Percentiles rank a stretch among this genome's conserved stretches.
phyloP scores from a whole-genome alignment of 1,140 invertebrate species.

The Lepidurus couesii region DNA sequence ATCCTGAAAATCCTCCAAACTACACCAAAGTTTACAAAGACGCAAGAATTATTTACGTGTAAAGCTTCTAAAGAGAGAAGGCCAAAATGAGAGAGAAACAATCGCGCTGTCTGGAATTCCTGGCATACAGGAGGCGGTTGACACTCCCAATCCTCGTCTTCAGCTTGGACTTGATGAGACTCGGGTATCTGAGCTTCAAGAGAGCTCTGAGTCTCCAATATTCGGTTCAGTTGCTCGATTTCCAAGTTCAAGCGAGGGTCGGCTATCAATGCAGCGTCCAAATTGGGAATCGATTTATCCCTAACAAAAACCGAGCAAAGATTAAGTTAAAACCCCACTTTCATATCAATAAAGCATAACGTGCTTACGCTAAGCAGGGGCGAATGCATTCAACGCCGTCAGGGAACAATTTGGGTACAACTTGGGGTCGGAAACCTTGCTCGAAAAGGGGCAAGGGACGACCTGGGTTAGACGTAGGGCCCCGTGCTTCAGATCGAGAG shows the following conservation, averaged over 20 bases:
- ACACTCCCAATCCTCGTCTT: conserved; percentile 59
- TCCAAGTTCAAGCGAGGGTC: conserved; percentile 48
- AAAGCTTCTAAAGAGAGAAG: conserved; percentile 69
- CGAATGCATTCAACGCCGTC: conserved; percentile 73
- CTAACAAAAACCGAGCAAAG: conserved; percentile 46
- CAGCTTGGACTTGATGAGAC: background rate
- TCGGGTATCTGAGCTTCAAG: conserved; percentile 34
- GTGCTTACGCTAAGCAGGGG: conserved; percentile 68
- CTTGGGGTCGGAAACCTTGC: conserved; percentile 53
- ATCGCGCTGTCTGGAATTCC: conserved; percentile 86
- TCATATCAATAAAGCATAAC: background rate
- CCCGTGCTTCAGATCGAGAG: conserved; percentile 58
- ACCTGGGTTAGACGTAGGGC: conserved; percentile 63
- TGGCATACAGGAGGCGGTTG: conserved; percentile 72
- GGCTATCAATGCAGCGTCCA: conserved; percentile 63
- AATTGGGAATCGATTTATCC: conserved; percentile 72
- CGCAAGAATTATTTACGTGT: conserved; percentile 45
- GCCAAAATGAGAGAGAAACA: conserved; percentile 91
- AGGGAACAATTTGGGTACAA: conserved; percentile 71
- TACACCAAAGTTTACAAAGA: conserved; percentile 23
- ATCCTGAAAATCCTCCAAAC: conserved; percentile 41
- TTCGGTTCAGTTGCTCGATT: conserved; percentile 47
- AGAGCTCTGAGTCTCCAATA: conserved; percentile 40
- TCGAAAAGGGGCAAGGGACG: conserved; percentile 71
- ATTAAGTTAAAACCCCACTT: conserved; percentile 26